Evolutionary conservation across 2,797 vertebrate genomes (phyloP), one percentile per base, ranked within the genome.

Genomic region (Capromys pilorides): DNA sequence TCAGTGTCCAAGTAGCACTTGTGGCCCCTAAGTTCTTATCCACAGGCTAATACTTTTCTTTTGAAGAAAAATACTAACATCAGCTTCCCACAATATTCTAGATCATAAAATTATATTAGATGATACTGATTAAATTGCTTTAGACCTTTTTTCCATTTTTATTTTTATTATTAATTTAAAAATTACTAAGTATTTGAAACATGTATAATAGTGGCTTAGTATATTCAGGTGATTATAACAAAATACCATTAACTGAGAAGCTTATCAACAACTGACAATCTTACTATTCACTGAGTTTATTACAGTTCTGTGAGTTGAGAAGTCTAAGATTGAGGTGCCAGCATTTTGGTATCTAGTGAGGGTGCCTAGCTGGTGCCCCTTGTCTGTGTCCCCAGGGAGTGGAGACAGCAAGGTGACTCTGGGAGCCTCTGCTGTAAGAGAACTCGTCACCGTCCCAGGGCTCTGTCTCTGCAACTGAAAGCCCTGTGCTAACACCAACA

Each of bases 81-180:
- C 64, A 92, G 90, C 59, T 94, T 96, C 75, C 57, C 61, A 49
- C 64, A 79, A 62, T 61, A 57, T 73, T 86, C 41, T 51, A 12
- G 16, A 11, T 77, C 67, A 59, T 64, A 36, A 54, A 86, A 81
- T 92, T 79, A 21, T 91, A 82, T 77, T 85, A 86, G 54, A 14
- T 73, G 45, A 84, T 9, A 90, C 45, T 62, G 64, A 94, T 28
- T 80, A 77, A 95, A 77, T 88, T 88, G 22, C 33, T 86, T 89
- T 79, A 18, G 93, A 88, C 80, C 80, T 69, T 9, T 64, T 77
- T 31, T 51, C 64, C 69, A 36, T 75, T 90, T 41, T 90, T 59
- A 88, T 54, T 92, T 93, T 77, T 81, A 9, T 90, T 82, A 88
- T 64, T 92, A 89, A 86, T 88, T 95, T 96, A 36, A 22, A 79